phyloP scores from a whole-genome alignment of 2,797 vertebrate species.

The Pantherophis alleghaniensis region DNA sequence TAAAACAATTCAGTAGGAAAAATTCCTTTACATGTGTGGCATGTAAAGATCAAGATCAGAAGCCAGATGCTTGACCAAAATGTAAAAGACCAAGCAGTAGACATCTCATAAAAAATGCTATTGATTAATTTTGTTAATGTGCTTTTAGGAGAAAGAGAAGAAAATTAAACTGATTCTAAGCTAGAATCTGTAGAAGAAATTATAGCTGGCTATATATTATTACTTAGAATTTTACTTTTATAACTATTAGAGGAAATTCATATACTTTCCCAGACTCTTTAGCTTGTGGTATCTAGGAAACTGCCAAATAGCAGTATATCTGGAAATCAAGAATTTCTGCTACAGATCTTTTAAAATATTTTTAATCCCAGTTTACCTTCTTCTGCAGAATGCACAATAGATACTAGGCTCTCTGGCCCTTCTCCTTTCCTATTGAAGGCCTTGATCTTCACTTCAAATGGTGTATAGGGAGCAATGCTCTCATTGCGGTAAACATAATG shows the following conservation, averaged over 20 bases:
- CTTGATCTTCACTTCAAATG: conserved; percentile 92
- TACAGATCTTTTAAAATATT: neutral
- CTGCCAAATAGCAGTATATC: neutral
- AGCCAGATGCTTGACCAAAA: neutral
- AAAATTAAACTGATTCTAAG: accelerated
- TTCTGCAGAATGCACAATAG: conserved; percentile 88
- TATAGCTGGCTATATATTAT: neutral
- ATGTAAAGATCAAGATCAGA: neutral
- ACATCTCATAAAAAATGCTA: accelerated
- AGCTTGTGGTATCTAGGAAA: neutral
- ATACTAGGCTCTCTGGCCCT: conserved; percentile 90
- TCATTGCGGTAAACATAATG: conserved; percentile 89
- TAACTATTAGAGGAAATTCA: neutral
- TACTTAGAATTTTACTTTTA: neutral
- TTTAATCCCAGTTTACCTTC: conserved; percentile 78
- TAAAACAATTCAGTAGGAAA: neutral
- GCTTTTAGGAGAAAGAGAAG: neutral
- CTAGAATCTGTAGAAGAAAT: accelerated
- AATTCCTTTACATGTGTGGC: neutral
- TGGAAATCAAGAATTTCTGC: neutral
- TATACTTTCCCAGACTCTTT: neutral
- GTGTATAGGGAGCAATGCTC: conserved; percentile 84
- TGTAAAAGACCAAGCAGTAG: neutral
- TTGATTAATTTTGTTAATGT: neutral
- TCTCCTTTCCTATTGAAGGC: conserved; percentile 89